Evolutionary conservation across 2,113 vertebrate genomes (phyloP), one percentile per base, ranked within the genome.

Genomic region (Brachypteracias leptosomus): DNA sequence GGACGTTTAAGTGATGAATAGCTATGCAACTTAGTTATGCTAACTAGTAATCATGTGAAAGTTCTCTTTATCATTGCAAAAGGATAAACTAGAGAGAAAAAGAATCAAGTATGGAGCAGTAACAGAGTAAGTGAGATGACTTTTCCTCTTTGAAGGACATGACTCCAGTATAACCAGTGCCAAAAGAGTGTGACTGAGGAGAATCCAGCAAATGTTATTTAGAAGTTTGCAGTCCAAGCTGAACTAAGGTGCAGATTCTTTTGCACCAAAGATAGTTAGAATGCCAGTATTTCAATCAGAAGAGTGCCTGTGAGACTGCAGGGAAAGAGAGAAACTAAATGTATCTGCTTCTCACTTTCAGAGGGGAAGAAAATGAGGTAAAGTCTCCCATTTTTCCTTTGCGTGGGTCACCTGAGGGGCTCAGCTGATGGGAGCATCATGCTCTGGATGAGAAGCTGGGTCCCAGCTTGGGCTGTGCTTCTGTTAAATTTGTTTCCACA

Each of bases 81-180:
- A 26, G 49, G 31, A 83, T 79, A 88, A 85, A 83, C 42, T 40
- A 18, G 11, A 28, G 38, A 73, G 66, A 67, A 91, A 84, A 75
- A 76, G 18, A 83, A 59, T 73, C 20, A 77, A 88, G 36, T n/a
- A 88, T 47, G 35, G 71, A 85, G 36, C 35, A 88, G 36, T 67
- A 72, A 76, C 24, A 42, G 8, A 75, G n/a, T 9, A 36, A 82
- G 12, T 13, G 55, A 80, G 63, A 79, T 55, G 59, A 74, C 36
- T 94, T 90, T 85, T 90, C 42, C 29, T 77, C 26, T 82, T 75
- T 79, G 55, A 80, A 40, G 63, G 42, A 77, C 63, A 73, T 76
- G 33, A 22, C 16, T 85, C 63, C n/a, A 54, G 40, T 46, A 49
- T 5, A 89, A 42, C 33, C 51, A 62, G 35, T 59, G 55, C 47